These are phyloP conservation scores for Ceratothoa steindachneri DNA, from an alignment of 2,888 invertebrate species.

Conservation along the genomic window DNA sequence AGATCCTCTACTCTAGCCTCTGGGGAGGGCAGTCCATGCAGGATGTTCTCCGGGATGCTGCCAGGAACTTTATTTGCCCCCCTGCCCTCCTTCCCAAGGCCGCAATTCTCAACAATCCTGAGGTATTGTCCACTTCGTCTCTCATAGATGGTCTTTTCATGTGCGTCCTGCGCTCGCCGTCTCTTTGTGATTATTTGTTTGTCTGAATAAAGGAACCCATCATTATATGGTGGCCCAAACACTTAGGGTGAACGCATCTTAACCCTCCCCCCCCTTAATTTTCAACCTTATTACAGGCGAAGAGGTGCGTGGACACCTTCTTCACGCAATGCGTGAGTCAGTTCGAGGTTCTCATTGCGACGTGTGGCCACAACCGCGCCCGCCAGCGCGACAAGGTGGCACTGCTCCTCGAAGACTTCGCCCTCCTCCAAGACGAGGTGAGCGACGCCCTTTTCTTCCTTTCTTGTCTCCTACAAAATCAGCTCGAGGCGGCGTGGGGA, in stretches of 20 bases:
- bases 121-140: slow-evolving; percentile 56
- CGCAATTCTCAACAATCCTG: slow-evolving; percentile 64
- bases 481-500: too few species aligned
- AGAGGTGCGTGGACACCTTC: slow-evolving; percentile 83
- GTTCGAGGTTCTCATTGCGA: slow-evolving; percentile 77
- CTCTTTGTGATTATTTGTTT: background rate
- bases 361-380: slow-evolving; percentile 91
- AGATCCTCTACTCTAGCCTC: slow-evolving; percentile 41
- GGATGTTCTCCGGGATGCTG: slow-evolving; percentile 80
- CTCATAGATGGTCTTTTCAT: background rate
- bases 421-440: slow-evolving; percentile 86
- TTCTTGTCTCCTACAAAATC: too few species aligned
- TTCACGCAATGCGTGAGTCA: slow-evolving; percentile 79
- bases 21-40: slow-evolving; percentile 49
- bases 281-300: slow-evolving; percentile 59
- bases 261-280: too few species aligned
- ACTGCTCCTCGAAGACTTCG: slow-evolving; percentile 82
- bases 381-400: slow-evolving; percentile 90
- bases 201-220: too few species aligned
- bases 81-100: slow-evolving; percentile 76
- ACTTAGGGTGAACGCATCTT: too few species aligned
- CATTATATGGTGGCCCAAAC: too few species aligned
- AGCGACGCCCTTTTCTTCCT: too few species aligned
- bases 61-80: slow-evolving; percentile 81
- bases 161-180: background rate